Evolutionary conservation across 2,888 invertebrate species (phyloP), one percentile per base, ranked within the genome.

Genomic region (Galerucella pusilla): DNA sequence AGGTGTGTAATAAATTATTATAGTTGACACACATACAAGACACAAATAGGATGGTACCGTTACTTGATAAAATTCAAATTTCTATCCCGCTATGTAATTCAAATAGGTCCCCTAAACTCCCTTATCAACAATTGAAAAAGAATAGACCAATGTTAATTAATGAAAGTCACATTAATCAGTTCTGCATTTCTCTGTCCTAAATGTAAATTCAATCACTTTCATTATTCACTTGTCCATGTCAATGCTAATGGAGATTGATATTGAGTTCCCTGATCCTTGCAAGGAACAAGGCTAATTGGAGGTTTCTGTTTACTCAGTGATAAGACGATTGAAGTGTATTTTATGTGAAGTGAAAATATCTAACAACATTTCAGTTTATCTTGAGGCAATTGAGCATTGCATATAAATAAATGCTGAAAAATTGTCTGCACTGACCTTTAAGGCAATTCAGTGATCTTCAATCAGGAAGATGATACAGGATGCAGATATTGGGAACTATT

Each of bases 211-310:
- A 49, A 71, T 71, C 54, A 63, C 63, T 64, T 71, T 52, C 70
- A 71, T 71, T 71, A 71, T 49, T 35, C 54, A 64, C 63, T 71
- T 69, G 69, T 69, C 64, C 70, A 42, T 71, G 70, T 71, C 70
- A 71, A 71, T 71, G 70, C 70, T 71, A 64, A 71, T 71, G 70
- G 70, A 57, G 64, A 63, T 63, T 52, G 64, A 71, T 64, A 64
- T 71, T 71, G 64, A 28, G 52, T 71, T 52, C 42, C 16, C 70
- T 64, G 70, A 71, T 63, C 70, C 64, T 64, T 64, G 69, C 45
- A 54, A 68, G 28, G 59, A 45, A 20, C 68, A 60, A 68, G 70
- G 70, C 28, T 54, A 46, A 28, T 16, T 12, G 42, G 68, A 60
- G 68, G 60, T 68, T 60, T 20, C 70, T 71, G 70, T 46, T 71